Base-by-base conservation (phyloP, 2,797 vertebrate genomes). In the Paguma larvata region DNA sequence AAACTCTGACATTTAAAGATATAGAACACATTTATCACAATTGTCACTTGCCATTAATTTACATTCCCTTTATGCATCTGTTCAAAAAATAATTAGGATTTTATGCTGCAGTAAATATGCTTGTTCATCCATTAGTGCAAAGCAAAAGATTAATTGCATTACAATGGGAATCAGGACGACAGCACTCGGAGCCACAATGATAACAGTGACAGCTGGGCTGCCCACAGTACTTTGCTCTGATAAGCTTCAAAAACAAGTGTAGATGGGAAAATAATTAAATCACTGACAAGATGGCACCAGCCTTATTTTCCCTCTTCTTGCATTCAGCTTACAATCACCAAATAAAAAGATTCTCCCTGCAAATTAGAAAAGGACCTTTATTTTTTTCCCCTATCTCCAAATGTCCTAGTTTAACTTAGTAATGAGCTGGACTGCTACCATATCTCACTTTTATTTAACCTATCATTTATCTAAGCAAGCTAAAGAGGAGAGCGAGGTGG, bases 61-160 rank as follows among this genome's bases (percentile, higher is more conserved):
- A 98, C 97, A 98, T 98, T 98, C 96, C 92, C 86, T 98, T 98
- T 98, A 98, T 97, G 96, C 98, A 98, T 99, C 97, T 98, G 97
- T 98, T 99, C 98, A 98, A 98, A 98, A 99, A 98, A 99, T 99
- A 99, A 99, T 99, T 98, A 98, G 97, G 97, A 98, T 99, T 99
- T 99, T 99, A 98, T 98, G 98, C 98, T 97, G 98, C 96, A 95
- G 98, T 99, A 99, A 99, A 99, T 98, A 98, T 97, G 98, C 98
- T 98, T 98, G 98, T 98, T 99, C 98, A 98, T 98, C 98, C 98
- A 98, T 98, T 99, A 99, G 97, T 95, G 98, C 97, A 98, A 98
- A 98, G 98, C 97, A 98, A 98, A 98, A 98, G 98, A 99, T 99
- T 99, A 99, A 99, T 99, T 98, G 98, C 97, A 98, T 98, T 98